A percentile compares a stretch with the other conserved stretches of the same genome.
Evolutionary conservation across 2,888 invertebrate genomes (phyloP).

Genomic region (Argynnis bischoffii): DNA sequence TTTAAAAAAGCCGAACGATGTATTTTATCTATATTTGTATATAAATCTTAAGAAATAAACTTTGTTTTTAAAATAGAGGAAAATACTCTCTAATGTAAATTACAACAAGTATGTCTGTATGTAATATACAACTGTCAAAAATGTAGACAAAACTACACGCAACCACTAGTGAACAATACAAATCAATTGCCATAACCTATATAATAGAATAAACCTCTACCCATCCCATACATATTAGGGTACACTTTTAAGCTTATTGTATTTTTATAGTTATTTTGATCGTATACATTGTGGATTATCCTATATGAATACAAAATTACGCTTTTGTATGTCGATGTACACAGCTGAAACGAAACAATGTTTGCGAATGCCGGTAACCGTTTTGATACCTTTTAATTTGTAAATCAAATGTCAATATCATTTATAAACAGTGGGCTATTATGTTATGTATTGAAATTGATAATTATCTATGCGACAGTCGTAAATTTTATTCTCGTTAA

Average conservation of each 20-base stretch:
- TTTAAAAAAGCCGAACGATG: too few species aligned
- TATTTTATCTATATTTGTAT: too few species aligned
- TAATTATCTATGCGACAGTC: too few species aligned
- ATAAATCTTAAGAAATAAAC: too few species aligned
- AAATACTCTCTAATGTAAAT: too few species aligned
- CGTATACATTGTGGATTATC: conserved; percentile 62
- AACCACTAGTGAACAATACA: not conserved
- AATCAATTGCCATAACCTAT: conserved; percentile 48
- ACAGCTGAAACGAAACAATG: conserved; percentile 36
- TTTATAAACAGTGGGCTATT: too few species aligned
- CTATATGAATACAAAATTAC: conserved; percentile 45
- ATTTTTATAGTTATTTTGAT: conserved; percentile 82
- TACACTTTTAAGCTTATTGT: conserved; percentile 80
- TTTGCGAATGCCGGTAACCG: conserved; percentile 5
- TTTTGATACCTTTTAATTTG: not conserved
- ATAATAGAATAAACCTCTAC: conserved; percentile 19
- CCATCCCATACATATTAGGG: conserved; percentile 50
- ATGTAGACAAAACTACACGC: too few species aligned
- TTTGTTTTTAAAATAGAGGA: too few species aligned
- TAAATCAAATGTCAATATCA: not conserved
- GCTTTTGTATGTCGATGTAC: conserved; percentile 37
- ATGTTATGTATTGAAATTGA: too few species aligned
- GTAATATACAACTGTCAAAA: too few species aligned
- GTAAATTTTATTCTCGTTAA: too few species aligned
- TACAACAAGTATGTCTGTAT: too few species aligned